Evolutionary conservation across 1,140 invertebrate genomes (phyloP).

Genomic region (Tribolium madens): DNA sequence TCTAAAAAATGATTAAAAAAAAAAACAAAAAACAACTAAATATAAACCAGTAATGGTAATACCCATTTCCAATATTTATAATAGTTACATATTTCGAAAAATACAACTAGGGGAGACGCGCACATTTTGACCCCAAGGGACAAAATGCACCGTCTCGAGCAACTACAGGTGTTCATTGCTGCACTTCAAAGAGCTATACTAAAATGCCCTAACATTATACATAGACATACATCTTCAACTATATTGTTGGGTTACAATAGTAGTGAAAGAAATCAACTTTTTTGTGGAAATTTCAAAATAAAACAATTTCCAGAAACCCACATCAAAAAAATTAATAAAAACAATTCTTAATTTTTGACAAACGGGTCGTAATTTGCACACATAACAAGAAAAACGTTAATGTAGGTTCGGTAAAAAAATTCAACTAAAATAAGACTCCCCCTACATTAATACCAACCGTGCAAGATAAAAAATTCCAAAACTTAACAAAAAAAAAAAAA

Average conservation of each 20-base stretch:
- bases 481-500: conserved; percentile 22
- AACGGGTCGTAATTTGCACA: not conserved
- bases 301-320: not conserved
- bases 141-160: conserved; percentile 18
- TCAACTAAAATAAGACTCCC: conserved; percentile 22
- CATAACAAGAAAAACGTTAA: conserved; percentile 16
- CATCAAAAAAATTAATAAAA: no score
- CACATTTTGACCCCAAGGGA: not conserved
- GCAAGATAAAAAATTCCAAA: conserved; percentile 4
- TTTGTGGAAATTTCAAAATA: not conserved
- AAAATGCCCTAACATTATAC: conserved; percentile 50
- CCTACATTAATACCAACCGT: conserved; percentile 35
- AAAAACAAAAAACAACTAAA: conserved; percentile 37
- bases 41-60: conserved; percentile 45
- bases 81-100: conserved; percentile 48
- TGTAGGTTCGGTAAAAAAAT: conserved; percentile 33
- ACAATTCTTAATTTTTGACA: no score
- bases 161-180: conserved; percentile 50
- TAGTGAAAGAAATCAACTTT: conserved; percentile 37
- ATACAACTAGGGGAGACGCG: conserved; percentile 41
- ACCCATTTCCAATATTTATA: conserved; percentile 47
- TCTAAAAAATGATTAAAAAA: conserved; percentile 18
- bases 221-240: conserved; percentile 40
- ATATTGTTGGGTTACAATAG: conserved; percentile 38
- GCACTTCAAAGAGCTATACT: conserved; percentile 46